Evolutionary conservation across 2,888 invertebrate species (phyloP).

Genomic region (Leptopilina syphax): DNA sequence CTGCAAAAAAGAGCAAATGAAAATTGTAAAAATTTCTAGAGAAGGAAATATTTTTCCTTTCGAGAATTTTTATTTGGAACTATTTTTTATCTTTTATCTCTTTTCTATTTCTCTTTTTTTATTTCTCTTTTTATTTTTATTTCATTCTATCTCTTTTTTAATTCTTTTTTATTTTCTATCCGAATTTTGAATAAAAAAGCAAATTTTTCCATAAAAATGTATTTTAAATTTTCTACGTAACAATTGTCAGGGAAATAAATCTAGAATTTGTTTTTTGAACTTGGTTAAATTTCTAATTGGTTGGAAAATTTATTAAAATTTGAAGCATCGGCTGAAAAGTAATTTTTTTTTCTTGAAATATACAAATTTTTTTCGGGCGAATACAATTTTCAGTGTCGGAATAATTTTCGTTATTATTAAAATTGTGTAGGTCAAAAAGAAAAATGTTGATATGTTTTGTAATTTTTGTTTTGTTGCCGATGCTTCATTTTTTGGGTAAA

Average conservation of each 20-base stretch:
- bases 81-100: neutral
- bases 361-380: neutral
- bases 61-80: no score
- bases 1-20: no score
- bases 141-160: neutral
- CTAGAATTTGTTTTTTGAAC: neutral
- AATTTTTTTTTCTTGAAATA: neutral
- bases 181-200: no score
- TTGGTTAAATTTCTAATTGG: neutral
- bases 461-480: neutral
- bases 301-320: neutral
- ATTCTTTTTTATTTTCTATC: neutral
- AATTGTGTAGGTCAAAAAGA: neutral
- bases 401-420: neutral
- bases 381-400: neutral
- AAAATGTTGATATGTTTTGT: neutral
- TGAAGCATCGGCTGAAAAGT: neutral
- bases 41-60: no score
- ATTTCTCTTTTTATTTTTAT: neutral
- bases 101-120: neutral
- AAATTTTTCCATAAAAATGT: constrained; percentile 26
- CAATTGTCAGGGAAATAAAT: neutral
- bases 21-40: no score
- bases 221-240: neutral
- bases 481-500: neutral